Evolutionary conservation across 2,113 vertebrate genomes (phyloP).

Genomic region (Saimiri boliviensis): DNA sequence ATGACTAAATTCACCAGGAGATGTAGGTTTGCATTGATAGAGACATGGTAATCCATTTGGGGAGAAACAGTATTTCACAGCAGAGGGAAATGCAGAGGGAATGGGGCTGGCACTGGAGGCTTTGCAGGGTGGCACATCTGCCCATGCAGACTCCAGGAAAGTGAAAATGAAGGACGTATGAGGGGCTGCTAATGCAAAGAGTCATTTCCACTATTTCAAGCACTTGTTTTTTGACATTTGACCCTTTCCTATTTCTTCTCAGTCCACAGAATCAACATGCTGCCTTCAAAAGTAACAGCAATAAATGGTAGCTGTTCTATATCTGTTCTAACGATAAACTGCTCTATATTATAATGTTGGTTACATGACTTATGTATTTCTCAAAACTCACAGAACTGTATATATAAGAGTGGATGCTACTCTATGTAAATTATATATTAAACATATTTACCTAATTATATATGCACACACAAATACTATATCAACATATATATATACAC

Average conservation of each 20-base stretch:
- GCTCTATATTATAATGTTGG: neutral
- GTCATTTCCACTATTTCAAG: neutral
- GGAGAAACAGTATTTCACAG: neutral
- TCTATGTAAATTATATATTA: neutral
- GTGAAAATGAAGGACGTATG: rapidly evolving
- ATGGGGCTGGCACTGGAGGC: neutral
- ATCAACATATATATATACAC: neutral
- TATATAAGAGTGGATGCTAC: neutral
- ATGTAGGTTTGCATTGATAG: constrained; percentile 46
- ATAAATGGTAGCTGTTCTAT: neutral
- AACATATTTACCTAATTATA: neutral
- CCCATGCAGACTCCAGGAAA: neutral
- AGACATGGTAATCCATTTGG: constrained; percentile 29
- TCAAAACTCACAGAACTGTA: constrained; percentile 9
- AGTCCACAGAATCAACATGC: neutral
- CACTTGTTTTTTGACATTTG: neutral
- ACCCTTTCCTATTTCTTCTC: neutral
- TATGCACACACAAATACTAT: neutral
- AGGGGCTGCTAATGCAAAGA: neutral
- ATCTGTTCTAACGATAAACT: neutral
- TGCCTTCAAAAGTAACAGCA: neutral
- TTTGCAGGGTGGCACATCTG: too few relatives aligned
- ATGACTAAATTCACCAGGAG: constrained; percentile 65
- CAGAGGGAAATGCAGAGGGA: neutral
- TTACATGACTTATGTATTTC: neutral